A percentile compares a stretch with the other conserved stretches of the same genome.
phyloP scores from a whole-genome alignment of 2,797 vertebrate species.

The Odontamblyopus lacepedii region DNA sequence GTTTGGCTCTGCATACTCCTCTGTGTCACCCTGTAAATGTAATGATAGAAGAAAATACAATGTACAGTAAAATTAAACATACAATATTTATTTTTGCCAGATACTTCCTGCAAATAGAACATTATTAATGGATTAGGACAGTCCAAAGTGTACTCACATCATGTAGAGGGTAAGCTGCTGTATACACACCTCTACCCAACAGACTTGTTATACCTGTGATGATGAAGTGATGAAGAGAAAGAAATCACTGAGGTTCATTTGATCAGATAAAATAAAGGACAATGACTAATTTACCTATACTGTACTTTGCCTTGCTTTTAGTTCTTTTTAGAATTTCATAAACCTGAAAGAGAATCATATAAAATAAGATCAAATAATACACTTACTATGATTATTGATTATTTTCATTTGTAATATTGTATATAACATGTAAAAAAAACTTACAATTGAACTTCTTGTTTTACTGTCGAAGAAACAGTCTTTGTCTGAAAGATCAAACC shows the following conservation, averaged over 20 bases:
- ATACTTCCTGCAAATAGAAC: not conserved
- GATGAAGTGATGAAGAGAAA: constrained; percentile 14
- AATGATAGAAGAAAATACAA: constrained; percentile 6
- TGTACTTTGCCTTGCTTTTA: constrained; percentile 94
- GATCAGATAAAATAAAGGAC: not conserved
- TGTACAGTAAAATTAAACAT: too few relatives aligned
- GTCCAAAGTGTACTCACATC: constrained; percentile 83
- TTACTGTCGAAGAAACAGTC: constrained; percentile 97
- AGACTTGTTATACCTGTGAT: constrained; percentile 91
- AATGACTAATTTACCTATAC: constrained; percentile 86
- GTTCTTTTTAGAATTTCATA: constrained; percentile 95
- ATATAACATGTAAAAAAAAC: constrained; percentile 53
- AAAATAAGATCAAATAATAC: not conserved
- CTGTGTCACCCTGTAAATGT: constrained; percentile 85
- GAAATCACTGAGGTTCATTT: not conserved
- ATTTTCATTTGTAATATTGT: not conserved
- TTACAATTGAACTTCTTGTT: constrained; percentile 96
- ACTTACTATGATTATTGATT: not conserved
- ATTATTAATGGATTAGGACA: not conserved
- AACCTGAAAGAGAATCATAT: constrained; percentile 76
- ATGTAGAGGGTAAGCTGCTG: constrained; percentile 92
- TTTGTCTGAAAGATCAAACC: constrained; percentile 95
- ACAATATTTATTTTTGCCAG: too few relatives aligned
- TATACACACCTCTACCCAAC: constrained; percentile 91
- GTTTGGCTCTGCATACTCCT: constrained; percentile 85